Base-by-base conservation (phyloP, 2,797 vertebrate species). In the Danionella dracula region DNA sequence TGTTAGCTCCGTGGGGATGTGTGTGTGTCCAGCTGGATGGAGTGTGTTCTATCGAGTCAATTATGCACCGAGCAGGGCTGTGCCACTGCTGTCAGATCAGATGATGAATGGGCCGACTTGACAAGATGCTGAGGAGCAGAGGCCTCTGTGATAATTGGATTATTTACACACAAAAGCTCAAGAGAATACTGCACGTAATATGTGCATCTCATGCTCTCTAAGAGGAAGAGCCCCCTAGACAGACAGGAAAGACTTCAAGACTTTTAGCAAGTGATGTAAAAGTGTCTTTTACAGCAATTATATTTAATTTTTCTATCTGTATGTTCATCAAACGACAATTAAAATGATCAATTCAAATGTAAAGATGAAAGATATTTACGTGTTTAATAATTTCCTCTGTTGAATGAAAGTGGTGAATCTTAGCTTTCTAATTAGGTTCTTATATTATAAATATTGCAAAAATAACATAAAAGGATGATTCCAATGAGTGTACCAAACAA, bases 41-140 rank as follows among this genome's bases (percentile, higher is more conserved):
- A 46, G 66, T 45, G 62, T 53, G 63, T 70, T 70, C 62, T 49
- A 20, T 15, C 58, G 61, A 73, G 61, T 74, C 68, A 57, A 74
- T 66, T 76, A 75, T 68, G 78, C 70, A 66, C 35, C 70, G 45
- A 66, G 45, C 50, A 58, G 72, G 67, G 8, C 62, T 57, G 48
- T 45, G 61, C 66, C 73, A 57, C 64, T 56, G 58, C 64, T 85
- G 83, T 86, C 86, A 85, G 76, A 75, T 84, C 76, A 78, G 71
- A 84, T 86, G 87, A 89, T 87, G 81, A 83, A 89, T 89, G 85
- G 86, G 32, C 15, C 59, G 71, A 86, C 84, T 79, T 71, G 87
- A 90, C 86, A 86, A 80, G 85, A 81, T 85, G 83, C 84, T 81
- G 77, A 82, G 77, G 80, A 82, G 72, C 81, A 75, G 78, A 68